Evolutionary conservation across 1,140 invertebrate genomes (phyloP), one percentile per base, ranked within the genome.

Genomic region (Tetragnatha versicolor): DNA sequence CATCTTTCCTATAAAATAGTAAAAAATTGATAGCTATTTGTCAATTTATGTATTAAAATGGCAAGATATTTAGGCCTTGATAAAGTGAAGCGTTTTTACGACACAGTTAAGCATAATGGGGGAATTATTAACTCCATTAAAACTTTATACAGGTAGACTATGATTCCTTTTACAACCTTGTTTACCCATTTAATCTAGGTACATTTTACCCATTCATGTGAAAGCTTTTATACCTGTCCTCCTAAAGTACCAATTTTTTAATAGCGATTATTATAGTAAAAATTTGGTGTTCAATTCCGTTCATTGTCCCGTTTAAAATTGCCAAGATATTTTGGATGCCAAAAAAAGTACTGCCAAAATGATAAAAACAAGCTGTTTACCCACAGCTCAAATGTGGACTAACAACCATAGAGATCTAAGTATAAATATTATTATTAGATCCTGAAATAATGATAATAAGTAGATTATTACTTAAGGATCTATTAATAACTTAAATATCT

Each of bases 121-220:
- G 94, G 94, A n/a, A 84, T 94, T 14, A 85, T 88, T 7, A 89
- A 86, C 6, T 90, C 91, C 0, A 82, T 93, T 5, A 87, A 88
- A 51, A 93, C 92, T 84, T 60, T 94, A 0, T 95, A 90, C 87
- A 91, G 92, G 93, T 95, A 87, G 87, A 25, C n/a, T n/a, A n/a
- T n/a, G n/a, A n/a, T n/a, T n/a, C n/a, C n/a, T n/a, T 33, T 49
- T 47, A 12, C 20, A 51, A 51, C 20, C 20, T 20, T 25, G 2
- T 5, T 0, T 20, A n/a, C 27, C 12, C 2, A 4, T 4, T 51
- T 2, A n/a, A n/a, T 22, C 7, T n/a, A 22, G 3, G 9, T 22
- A 51, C 20, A 7, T n/a, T 51, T n/a, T 51, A 22, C 1, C 17
- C 22, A 1, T 27, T 7, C 20, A 9, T 2, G 9, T 53, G 20